Evolutionary conservation across 2,113 vertebrate genomes (phyloP), one percentile per base, ranked within the genome.

Genomic region (Gnathonemus echidnorhynchus): DNA sequence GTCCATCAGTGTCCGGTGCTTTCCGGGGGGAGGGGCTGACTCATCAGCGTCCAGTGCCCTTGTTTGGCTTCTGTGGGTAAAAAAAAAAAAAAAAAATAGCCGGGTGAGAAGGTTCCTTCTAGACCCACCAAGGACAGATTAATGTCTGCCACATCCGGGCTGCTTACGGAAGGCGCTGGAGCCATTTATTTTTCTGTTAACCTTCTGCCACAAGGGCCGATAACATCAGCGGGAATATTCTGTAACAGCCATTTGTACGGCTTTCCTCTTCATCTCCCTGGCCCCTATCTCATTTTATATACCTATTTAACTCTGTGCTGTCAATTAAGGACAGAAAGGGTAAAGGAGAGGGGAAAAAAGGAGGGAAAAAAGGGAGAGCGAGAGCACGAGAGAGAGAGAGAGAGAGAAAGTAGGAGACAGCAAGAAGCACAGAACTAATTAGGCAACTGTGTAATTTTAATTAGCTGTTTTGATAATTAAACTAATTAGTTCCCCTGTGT

Each of bases 381-480:
- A 89, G 92, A 89, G 92, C n/a, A 88, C 6, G 42, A 90, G 52
- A 31, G 77, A 46, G 80, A 92, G 49, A 95, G 96, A 95, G 96
- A 96, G 95, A 95, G 90, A 93, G 96, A 9, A 96, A 96, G 96
- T 95, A 96, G 96, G 97, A 97, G 97, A 98, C 97, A 97, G 98
- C 97, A 96, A 98, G 97, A 97, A 97, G 98, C 97, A 98, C 97
- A 97, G 97, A 98, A 97, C 97, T 98, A 98, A 99, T 99, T 98
- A 99, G 98, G 96, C 97, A 99, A 99, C 98, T 99, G 98, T 99
- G 98, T 98, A 99, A 99, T 99, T 99, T 99, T 99, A 99, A 99
- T 99, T 99, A 99, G 98, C 98, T 99, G 98, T 99, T 99, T 99
- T 99, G 98, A 99, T 99, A 99, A 99, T 99, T 99, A 99, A 99